Evolutionary conservation across 2,113 vertebrate species (phyloP).

Genomic region (Pseudorhombus dupliciocellatus): DNA sequence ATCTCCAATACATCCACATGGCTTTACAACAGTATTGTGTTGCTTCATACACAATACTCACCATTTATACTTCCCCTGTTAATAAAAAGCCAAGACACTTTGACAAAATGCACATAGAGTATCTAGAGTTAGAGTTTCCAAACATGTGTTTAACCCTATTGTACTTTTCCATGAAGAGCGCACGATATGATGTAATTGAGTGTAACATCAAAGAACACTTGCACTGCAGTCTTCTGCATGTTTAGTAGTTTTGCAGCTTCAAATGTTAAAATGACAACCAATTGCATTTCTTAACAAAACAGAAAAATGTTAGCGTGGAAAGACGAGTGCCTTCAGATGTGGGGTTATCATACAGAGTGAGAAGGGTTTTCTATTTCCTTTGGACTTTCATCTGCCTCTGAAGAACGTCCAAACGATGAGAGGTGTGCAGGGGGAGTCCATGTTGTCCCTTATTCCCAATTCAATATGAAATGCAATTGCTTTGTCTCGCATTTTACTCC

Average conservation of each 20-base stretch:
- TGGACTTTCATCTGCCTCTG: constrained; percentile 46
- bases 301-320: background rate
- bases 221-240: background rate
- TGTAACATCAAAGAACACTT: background rate
- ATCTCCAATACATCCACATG: background rate
- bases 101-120: background rate
- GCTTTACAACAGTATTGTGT: background rate
- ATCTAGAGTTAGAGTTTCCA: background rate
- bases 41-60: background rate
- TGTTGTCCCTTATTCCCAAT: constrained; percentile 83
- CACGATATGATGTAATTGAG: background rate
- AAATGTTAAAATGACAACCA: background rate
- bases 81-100: too few relatives aligned
- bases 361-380: constrained; percentile 54
- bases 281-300: background rate
- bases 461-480: constrained; percentile 85
- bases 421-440: constrained; percentile 42
- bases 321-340: constrained; percentile 29
- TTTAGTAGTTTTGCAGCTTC: background rate
- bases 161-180: background rate
- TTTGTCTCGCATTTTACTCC: constrained; percentile 80
- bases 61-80: too few relatives aligned
- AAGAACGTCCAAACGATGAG: constrained; percentile 58
- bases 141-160: background rate
- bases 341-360: constrained; percentile 37